phyloP scores from a whole-genome alignment of 2,113 vertebrate genomes.

The Mirza zaza region DNA sequence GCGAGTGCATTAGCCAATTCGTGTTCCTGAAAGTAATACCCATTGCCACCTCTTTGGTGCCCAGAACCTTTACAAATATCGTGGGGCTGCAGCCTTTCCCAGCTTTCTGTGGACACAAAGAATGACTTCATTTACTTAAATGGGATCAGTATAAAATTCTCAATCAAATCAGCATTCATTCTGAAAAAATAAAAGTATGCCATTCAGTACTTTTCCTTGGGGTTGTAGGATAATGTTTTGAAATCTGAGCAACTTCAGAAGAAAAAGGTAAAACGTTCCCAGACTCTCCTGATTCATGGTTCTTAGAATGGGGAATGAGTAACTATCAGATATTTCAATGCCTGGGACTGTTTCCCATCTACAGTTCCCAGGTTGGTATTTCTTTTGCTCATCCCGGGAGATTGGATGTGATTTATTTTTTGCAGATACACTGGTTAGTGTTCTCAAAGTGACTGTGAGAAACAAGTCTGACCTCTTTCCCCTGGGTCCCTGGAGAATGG shows the following conservation, averaged over 20 bases:
- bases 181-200: neutral
- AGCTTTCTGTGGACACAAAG: conserved; percentile 34
- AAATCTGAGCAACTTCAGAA: conserved; percentile 48
- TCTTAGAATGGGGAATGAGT: conserved; percentile 18
- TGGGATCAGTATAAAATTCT: conserved; percentile 44
- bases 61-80: neutral
- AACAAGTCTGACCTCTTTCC: neutral
- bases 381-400: conserved; percentile 14
- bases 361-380: neutral
- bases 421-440: neutral
- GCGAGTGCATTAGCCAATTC: neutral
- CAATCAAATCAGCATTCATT: conserved; percentile 55
- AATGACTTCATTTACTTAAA: conserved; percentile 35
- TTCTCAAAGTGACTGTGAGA: conserved; percentile 14
- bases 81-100: neutral
- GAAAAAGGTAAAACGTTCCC: conserved; percentile 11
- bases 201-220: conserved; percentile 45
- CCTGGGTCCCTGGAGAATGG: neutral
- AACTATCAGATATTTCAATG: neutral
- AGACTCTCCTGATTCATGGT: neutral
- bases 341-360: neutral
- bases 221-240: conserved; percentile 14
- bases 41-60: neutral
- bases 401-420: neutral
- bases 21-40: conserved; percentile 37